These are phyloP conservation scores for Mycteria americana DNA, from an alignment of 2,797 vertebrate species.

Conservation along the genomic window DNA sequence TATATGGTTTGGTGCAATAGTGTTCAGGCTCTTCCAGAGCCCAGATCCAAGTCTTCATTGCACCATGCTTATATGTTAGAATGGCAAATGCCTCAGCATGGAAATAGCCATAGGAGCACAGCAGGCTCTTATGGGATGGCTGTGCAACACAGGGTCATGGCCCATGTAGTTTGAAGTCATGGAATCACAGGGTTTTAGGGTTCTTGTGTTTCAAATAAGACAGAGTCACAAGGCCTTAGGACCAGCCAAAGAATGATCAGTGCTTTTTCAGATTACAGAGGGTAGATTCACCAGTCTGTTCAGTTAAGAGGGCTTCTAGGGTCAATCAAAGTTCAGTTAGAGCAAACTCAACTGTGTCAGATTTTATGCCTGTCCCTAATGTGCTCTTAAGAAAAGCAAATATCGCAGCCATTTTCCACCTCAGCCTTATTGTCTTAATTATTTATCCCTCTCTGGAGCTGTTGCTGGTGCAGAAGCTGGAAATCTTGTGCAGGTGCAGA, in stretches of 20 bases:
- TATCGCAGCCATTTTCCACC: slow-evolving; percentile 37
- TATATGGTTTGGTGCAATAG: not conserved
- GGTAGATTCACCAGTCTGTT: slow-evolving; percentile 1
- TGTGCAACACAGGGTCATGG: not conserved
- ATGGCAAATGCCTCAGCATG: not conserved
- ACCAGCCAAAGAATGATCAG: not conserved
- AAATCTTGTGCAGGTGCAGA: slow-evolving; percentile 55
- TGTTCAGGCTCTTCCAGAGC: not conserved
- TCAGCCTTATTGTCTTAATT: slow-evolving; percentile 50
- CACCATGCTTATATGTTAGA: not conserved
- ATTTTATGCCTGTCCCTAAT: slow-evolving; percentile 28
- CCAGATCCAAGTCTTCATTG: not conserved
- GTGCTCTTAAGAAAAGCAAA: slow-evolving; percentile 23
- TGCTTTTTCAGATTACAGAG: not conserved
- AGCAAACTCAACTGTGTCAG: not conserved
- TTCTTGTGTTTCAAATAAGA: not conserved
- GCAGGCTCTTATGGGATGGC: not conserved
- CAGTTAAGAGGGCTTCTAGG: slow-evolving; percentile 2
- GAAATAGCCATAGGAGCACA: not conserved
- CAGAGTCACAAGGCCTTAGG: not conserved
- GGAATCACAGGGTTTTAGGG: not conserved
- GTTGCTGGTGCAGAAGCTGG: slow-evolving; percentile 46
- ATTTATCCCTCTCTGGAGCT: slow-evolving; percentile 53
- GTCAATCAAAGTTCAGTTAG: slow-evolving; percentile 43
- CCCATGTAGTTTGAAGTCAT: not conserved